Percentiles rank a stretch among this genome's conserved stretches.
phyloP scores from a whole-genome alignment of 2,888 invertebrate species.

The Criorhina ranunculi region DNA sequence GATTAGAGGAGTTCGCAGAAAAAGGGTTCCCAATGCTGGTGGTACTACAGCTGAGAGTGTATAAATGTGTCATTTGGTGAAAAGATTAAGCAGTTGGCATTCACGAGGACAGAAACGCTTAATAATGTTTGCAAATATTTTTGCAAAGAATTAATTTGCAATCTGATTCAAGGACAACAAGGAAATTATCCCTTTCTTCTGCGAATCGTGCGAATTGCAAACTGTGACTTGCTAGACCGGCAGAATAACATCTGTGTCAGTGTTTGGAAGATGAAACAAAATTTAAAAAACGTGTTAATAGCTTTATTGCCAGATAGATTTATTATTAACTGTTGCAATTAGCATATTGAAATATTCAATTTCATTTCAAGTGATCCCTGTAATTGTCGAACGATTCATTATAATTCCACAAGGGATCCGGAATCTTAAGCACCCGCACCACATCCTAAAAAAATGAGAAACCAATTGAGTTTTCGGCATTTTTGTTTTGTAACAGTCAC shows the following conservation, averaged over 20 bases:
- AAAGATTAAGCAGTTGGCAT: conserved; percentile 70
- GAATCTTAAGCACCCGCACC: neutral
- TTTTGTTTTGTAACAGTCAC: too few species aligned
- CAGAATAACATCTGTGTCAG: conserved; percentile 8
- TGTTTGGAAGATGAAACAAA: neutral
- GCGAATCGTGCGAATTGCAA: conserved; percentile 1
- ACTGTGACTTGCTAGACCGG: too few species aligned
- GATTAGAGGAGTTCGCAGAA: conserved; percentile 39
- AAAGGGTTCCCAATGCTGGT: conserved; percentile 40
- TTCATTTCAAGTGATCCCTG: conserved; percentile 1
- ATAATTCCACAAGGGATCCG: neutral
- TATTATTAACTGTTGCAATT: conserved; percentile 23
- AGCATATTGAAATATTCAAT: conserved; percentile 18
- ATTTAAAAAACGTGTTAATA: conserved; percentile 12
- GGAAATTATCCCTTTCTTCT: conserved; percentile 43
- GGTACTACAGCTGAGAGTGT: neutral
- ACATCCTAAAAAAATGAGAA: neutral
- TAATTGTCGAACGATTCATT: conserved; percentile 24
- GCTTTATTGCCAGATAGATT: conserved; percentile 16
- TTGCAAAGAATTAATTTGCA: conserved; percentile 55
- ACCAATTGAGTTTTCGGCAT: neutral
- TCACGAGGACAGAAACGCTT: conserved; percentile 54
- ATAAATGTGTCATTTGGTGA: conserved; percentile 34
- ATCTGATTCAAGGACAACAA: conserved; percentile 53
- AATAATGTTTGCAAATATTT: conserved; percentile 62